Conservation (phyloP, 2,888 invertebrate genomes). For the Colletes collaris region DNA sequence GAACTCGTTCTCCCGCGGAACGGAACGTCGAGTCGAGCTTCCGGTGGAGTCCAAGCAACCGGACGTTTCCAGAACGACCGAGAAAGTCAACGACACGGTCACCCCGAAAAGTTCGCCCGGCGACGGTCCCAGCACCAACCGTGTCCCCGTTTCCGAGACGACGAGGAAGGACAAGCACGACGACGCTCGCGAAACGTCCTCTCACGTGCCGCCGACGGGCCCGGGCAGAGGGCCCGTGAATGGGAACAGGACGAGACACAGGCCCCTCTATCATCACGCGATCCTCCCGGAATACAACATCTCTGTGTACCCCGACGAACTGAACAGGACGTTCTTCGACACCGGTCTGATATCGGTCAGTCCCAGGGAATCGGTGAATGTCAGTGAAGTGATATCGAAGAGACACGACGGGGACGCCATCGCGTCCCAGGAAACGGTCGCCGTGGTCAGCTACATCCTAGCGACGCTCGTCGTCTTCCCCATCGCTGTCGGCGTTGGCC, state of each 20-base stretch:
- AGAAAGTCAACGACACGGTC: constrained; percentile 31
- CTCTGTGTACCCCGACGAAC: constrained; percentile 66
- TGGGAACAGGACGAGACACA: constrained; percentile 68
- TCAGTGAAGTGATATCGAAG: constrained; percentile 81
- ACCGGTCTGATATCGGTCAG: constrained; percentile 73
- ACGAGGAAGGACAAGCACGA: constrained; percentile 67
- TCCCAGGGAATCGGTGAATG: constrained; percentile 75
- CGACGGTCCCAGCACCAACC: constrained; percentile 44
- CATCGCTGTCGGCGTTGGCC: constrained; percentile 82
- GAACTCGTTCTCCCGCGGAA: constrained; percentile 44
- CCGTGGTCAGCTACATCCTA: constrained; percentile 82
- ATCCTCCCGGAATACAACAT: constrained; percentile 73
- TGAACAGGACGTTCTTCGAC: constrained; percentile 75
- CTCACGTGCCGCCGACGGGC: constrained; percentile 33
- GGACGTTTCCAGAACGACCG: constrained; percentile 74
- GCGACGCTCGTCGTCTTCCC: constrained; percentile 83
- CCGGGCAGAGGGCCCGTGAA: constrained; percentile 48
- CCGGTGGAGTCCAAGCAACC: constrained; percentile 63
- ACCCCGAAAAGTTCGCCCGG: constrained; percentile 41
- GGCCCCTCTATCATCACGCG: constrained; percentile 71
- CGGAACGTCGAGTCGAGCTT: constrained; percentile 43
- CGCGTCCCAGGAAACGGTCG: constrained; percentile 80
- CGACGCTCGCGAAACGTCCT: constrained; percentile 53
- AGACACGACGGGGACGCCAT: constrained; percentile 80
- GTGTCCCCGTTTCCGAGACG: constrained; percentile 53